Evolutionary conservation across 1,140 invertebrate genomes (phyloP).

Genomic region (Episyrphus balteatus): DNA sequence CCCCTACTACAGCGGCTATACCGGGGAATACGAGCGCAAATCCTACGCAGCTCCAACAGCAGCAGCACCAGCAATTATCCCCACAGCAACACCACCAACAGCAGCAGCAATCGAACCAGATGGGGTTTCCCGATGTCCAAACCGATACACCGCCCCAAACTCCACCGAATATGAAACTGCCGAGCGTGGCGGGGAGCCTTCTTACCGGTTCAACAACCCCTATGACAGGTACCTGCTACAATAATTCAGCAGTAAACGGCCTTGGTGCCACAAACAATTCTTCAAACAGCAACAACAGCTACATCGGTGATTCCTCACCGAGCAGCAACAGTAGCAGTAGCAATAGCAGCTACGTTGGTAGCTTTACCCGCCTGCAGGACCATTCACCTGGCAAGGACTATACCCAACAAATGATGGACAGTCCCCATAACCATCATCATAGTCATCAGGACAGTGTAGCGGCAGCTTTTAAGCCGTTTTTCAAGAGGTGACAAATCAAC

Average conservation of each 20-base stretch:
- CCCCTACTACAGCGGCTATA: conserved; percentile 23
- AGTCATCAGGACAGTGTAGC: conserved; percentile 41
- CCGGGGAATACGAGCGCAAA: conserved; percentile 37
- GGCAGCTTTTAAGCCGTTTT: conserved; percentile 75
- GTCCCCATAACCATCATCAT: conserved; percentile 43
- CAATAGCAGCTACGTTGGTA: conserved; percentile 36
- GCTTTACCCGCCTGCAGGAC: conserved; percentile 27
- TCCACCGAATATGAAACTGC: conserved; percentile 80
- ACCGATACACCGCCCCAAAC: conserved; percentile 84
- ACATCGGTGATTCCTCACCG: conserved; percentile 42
- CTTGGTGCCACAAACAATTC: conserved; percentile 18
- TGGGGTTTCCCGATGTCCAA: conserved; percentile 74
- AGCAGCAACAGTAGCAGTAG: conserved; percentile 41
- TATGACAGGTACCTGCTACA: conserved; percentile 44
- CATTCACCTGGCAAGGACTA: conserved; percentile 35
- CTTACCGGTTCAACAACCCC: conserved; percentile 43
- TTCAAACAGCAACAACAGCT: conserved; percentile 20
- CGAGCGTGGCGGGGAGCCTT: conserved; percentile 53
- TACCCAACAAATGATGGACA: conserved; percentile 41
- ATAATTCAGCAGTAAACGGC: conserved; percentile 20
- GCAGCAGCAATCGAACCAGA: conserved; percentile 29
- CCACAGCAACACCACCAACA: conserved; percentile 24
- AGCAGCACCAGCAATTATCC: conserved; percentile 9
- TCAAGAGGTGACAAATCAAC: conserved; percentile 59
- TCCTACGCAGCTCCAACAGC: conserved; percentile 26